phyloP scores from a whole-genome alignment of 2,113 vertebrate genomes.

The Gobius niger region DNA sequence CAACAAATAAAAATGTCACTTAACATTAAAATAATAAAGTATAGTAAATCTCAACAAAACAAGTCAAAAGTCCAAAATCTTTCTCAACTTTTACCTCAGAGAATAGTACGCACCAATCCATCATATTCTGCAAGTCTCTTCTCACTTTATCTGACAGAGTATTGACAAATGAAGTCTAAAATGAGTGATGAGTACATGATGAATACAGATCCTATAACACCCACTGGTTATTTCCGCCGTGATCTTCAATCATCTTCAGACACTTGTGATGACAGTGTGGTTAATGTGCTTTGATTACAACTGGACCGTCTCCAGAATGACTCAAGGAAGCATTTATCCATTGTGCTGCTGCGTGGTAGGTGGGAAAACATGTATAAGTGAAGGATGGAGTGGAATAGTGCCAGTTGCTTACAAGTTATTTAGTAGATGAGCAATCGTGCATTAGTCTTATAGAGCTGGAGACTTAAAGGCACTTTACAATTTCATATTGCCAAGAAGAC shows the following conservation, averaged over 20 bases:
- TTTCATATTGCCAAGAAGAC: no score
- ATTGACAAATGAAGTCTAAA: conserved; percentile 60
- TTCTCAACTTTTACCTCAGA: conserved; percentile 34
- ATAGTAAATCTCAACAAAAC: background rate
- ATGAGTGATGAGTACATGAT: conserved; percentile 56
- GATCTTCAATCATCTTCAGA: conserved; percentile 38
- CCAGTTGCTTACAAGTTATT: background rate
- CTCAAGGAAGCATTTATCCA: background rate
- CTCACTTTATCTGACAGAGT: conserved; percentile 59
- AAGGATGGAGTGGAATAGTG: background rate
- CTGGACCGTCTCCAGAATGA: conserved; percentile 15
- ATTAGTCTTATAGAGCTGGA: no score
- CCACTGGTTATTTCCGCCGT: conserved; percentile 52
- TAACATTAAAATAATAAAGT: background rate
- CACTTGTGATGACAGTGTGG: conserved; percentile 17
- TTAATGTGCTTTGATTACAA: conserved; percentile 11
- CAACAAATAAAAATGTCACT: background rate
- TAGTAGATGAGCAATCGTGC: background rate
- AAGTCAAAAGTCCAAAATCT: conserved; percentile 10
- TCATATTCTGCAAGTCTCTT: conserved; percentile 41
- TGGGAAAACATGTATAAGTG: background rate
- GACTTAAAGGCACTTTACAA: no score
- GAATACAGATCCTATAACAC: conserved; percentile 43
- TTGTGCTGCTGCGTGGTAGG: background rate
- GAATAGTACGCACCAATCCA: conserved; percentile 42